Evolutionary conservation across 1,140 invertebrate genomes (phyloP), one percentile per base, ranked within the genome.

Genomic region (Lasaia peninsularis): DNA sequence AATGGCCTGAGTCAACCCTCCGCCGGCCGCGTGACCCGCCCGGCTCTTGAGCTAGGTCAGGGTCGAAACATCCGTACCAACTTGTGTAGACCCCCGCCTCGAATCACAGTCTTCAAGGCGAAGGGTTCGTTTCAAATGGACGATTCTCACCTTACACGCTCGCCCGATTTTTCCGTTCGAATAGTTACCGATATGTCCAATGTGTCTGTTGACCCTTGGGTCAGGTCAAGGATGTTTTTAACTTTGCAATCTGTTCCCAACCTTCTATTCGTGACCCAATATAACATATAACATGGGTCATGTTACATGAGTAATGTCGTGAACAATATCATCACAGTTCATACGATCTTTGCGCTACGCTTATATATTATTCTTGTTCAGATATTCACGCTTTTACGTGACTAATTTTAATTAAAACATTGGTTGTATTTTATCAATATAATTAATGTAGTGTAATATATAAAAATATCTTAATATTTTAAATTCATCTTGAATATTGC

Each of bases 101-200:
- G 34, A 18, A 33, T 53, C 40, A 56, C 28, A 35, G 18, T 53
- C 21, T 50, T 20, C 24, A 51, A 34, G 53, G 37, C 52, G 50
- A 58, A 50, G 37, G 53, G 20, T 31, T 56, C 40, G 62, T 51
- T 57, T 70, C 56, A 59, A 28, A 11, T 74, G 70, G 71, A 53
- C 64, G 65, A 58, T 56, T 66, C 58, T 74, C 65, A 64, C 69
- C 73, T 73, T 78, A 72, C 71, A 69, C 66, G 65, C 55, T 73
- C 68, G 65, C 75, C 71, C 71, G 77, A 85, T 82, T 83, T 83
- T 86, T 86, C 80, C 78, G 69, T 76, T 76, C 77, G 82, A 75
- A 75, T 86, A 82, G 82, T 80, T 79, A 72, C 73, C 68, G 73
- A 78, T 78, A 64, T 70, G 74, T 75, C 76, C 68, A 63, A 67